Base-by-base conservation (phyloP, 2,113 vertebrate genomes). In the Gulo gulo region DNA sequence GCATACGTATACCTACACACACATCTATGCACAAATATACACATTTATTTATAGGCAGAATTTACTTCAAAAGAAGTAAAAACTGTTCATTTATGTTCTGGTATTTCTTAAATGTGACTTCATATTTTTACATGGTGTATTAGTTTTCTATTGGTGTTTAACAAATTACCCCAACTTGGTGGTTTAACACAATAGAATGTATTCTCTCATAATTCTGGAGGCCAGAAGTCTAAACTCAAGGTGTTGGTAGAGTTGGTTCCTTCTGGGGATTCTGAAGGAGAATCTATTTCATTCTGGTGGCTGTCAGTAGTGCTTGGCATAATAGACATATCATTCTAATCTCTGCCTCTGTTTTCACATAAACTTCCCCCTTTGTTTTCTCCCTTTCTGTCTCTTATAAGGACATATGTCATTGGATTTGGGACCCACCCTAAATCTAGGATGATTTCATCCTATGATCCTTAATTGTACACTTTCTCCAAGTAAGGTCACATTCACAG, bases 1-100 rank as follows among this genome's bases (percentile, higher is more conserved):
- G 18, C 13, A 36, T 85, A n/a, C 36, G 13, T 23, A 1, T n/a
- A 26, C n/a, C 21, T 10, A 11, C 3, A 57, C 52, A 26, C 39
- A 18, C 20, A 14, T 36, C 7, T 24, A 52, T 18, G 8, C 9
- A 26, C 16, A 74, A 83, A 42, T 45, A 45, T 7, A 34, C 71
- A 89, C 14, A 85, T 36, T 85, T 78, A 31, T 57, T 76, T 96
- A 85, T 36, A 50, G 45, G 15, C 88, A 31, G 67, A 74, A 42
- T 87, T 81, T 80, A 65, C 50, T 95, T 96, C 88, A 90, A 47
- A 59, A 94, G 67, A 83, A 94, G 20, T 52, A 79, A 87, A 89
- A 90, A 57, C 7, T 55, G 21, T 47, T 55, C 31, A n/a, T 45
- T 9, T 63, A 15, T 59, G 50, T 85, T 88, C 6, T 82, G 52